Percentiles rank a stretch among this genome's conserved stretches.
These are phyloP conservation scores for Autographa pulchrina DNA, from an alignment of 2,888 invertebrate genomes.

Conservation along the genomic window DNA sequence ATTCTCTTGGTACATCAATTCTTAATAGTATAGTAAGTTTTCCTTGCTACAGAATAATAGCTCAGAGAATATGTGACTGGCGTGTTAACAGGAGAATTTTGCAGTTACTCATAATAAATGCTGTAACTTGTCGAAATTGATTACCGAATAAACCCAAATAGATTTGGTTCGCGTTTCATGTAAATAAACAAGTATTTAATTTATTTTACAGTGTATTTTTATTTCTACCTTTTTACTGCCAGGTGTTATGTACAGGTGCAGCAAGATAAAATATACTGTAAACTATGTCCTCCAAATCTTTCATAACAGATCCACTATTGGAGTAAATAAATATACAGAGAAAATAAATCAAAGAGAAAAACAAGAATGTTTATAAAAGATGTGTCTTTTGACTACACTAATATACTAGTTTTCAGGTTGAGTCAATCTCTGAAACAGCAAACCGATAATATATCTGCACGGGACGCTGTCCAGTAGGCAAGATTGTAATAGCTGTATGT, in stretches of 20 bases:
- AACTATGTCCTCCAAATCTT: too few relatives aligned
- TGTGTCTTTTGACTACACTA: too few relatives aligned
- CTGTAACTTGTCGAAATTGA: slow-evolving; percentile 81
- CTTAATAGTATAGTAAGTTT: slow-evolving; percentile 36
- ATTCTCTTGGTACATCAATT: slow-evolving; percentile 68
- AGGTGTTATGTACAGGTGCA: neutral
- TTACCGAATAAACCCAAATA: slow-evolving; percentile 76
- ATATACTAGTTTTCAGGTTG: too few relatives aligned
- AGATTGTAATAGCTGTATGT: too few relatives aligned
- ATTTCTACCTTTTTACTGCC: slow-evolving; percentile 34
- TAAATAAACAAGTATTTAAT: slow-evolving; percentile 89
- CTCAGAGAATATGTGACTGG: slow-evolving; percentile 52
- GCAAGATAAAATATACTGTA: too few relatives aligned
- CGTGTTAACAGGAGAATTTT: slow-evolving; percentile 71
- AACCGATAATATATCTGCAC: too few relatives aligned
- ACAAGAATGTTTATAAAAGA: too few relatives aligned
- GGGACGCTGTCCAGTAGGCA: too few relatives aligned
- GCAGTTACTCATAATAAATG: slow-evolving; percentile 72
- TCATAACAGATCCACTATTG: too few relatives aligned
- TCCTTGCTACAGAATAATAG: slow-evolving; percentile 33
- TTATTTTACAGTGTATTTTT: slow-evolving; percentile 75
- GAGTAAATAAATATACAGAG: too few relatives aligned
- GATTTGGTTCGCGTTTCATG: slow-evolving; percentile 88
- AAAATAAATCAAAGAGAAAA: too few relatives aligned
- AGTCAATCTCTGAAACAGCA: too few relatives aligned